Conservation (phyloP, 2,888 invertebrate species). For the Dugesia japonica region DNA sequence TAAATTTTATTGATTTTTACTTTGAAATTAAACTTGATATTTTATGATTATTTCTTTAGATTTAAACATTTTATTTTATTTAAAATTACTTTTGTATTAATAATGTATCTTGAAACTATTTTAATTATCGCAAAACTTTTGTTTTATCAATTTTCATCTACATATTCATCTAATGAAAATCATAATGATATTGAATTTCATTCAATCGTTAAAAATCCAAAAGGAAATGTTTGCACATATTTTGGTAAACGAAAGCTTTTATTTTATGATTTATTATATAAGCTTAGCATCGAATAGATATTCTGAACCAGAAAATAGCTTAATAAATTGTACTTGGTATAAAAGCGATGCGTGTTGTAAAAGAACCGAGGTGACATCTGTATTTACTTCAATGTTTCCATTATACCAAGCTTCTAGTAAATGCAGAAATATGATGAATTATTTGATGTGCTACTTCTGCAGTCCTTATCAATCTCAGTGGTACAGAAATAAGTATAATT, state of each 20-base stretch:
- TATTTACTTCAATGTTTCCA: constrained; percentile 41
- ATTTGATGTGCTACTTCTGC: constrained; percentile 49
- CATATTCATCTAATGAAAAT: not conserved
- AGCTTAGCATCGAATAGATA: constrained; percentile 36
- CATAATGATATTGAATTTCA: not conserved
- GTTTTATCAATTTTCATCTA: no score
- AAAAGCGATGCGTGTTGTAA: constrained; percentile 45
- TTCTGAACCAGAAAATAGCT: constrained; percentile 40
- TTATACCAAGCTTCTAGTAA: constrained; percentile 41
- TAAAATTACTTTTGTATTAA: no score
- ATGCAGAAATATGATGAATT: constrained; percentile 45
- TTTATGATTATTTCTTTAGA: no score
- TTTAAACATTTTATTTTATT: no score
- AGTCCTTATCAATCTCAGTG: constrained; percentile 45
- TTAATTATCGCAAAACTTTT: no score
- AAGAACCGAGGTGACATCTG: constrained; percentile 41
- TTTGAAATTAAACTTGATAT: no score
- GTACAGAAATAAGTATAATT: constrained; percentile 40
- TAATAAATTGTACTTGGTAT: constrained; percentile 48
- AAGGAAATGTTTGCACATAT: not conserved
- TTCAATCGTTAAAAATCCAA: not conserved
- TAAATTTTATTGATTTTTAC: no score
- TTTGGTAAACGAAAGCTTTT: no score
- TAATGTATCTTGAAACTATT: no score
- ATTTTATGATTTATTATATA: no score